phyloP scores from a whole-genome alignment of 1,140 invertebrate species.

The Zaprionus kolodkinae region DNA sequence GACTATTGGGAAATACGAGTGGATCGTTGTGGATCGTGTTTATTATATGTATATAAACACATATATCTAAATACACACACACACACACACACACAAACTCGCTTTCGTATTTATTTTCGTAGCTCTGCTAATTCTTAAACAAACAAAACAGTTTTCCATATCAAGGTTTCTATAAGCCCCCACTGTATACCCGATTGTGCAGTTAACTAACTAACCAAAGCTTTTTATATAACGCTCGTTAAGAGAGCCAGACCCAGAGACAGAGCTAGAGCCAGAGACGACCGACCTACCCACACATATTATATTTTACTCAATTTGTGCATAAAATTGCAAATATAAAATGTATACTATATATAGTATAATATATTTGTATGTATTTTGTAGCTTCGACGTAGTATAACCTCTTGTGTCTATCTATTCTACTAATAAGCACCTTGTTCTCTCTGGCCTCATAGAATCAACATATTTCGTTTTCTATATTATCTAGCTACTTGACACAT shows the following conservation, averaged over 20 bases:
- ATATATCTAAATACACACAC: neutral
- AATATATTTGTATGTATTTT: neutral
- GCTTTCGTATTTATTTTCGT: conserved; percentile 24
- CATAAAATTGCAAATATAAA: neutral
- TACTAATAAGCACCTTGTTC: neutral
- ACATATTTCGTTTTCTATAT: neutral
- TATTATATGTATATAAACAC: conserved; percentile 13
- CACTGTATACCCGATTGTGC: neutral
- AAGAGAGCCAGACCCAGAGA: neutral
- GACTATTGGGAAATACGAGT: conserved; percentile 26
- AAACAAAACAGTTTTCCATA: conserved; percentile 40
- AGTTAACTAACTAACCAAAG: neutral
- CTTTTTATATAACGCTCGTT: conserved; percentile 3
- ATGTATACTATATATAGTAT: neutral
- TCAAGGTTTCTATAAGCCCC: conserved; percentile 30
- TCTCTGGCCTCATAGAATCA: neutral
- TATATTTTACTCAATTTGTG: neutral
- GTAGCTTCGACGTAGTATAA: no score
- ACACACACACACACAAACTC: neutral
- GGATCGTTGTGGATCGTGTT: conserved; percentile 28
- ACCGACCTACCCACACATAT: neutral
- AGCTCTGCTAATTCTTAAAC: conserved; percentile 40
- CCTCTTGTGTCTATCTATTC: conserved; percentile 2
- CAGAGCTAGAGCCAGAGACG: neutral
- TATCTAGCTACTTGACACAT: conserved; percentile 1